These are phyloP conservation scores for Thereva unica DNA, from an alignment of 2,888 invertebrate species.

Conservation along the genomic window DNA sequence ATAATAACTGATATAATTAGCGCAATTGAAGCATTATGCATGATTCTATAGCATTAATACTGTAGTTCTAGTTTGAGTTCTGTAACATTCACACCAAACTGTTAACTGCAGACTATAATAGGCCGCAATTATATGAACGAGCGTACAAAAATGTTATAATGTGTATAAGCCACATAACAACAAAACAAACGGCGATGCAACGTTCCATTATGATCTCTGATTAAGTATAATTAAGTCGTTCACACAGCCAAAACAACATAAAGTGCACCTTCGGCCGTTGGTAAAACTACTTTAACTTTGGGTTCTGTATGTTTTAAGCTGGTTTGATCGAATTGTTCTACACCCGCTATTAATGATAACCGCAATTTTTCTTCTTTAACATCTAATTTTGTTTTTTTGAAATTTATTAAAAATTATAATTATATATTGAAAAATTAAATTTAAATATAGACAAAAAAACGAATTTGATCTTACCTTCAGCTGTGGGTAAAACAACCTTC, in stretches of 20 bases:
- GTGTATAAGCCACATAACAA: conserved; percentile 7
- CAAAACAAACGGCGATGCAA: background rate
- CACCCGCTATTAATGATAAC: conserved; percentile 74
- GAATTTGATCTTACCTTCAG: conserved; percentile 72
- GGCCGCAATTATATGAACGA: too few relatives aligned
- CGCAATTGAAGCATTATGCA: too few relatives aligned
- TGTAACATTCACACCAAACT: too few relatives aligned
- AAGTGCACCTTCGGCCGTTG: conserved; percentile 77
- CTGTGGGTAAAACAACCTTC: conserved; percentile 90
- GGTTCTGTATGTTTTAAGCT: conserved; percentile 78
- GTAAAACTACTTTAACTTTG: conserved; percentile 80
- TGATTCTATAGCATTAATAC: too few relatives aligned
- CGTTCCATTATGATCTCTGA: too few relatives aligned
- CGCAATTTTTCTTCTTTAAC: conserved; percentile 68
- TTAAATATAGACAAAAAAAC: background rate
- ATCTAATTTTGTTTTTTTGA: conserved; percentile 67
- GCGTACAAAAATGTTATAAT: too few relatives aligned
- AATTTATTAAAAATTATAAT: conserved; percentile 5
- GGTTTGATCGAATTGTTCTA: conserved; percentile 76
- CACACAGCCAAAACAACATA: background rate
- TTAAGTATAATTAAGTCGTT: too few relatives aligned
- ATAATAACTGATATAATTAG: too few relatives aligned
- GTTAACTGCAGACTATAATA: too few relatives aligned
- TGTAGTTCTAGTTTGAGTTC: too few relatives aligned
- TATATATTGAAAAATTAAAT: background rate